Conservation (phyloP, 2,113 vertebrate genomes). For the Toxostoma redivivum region DNA sequence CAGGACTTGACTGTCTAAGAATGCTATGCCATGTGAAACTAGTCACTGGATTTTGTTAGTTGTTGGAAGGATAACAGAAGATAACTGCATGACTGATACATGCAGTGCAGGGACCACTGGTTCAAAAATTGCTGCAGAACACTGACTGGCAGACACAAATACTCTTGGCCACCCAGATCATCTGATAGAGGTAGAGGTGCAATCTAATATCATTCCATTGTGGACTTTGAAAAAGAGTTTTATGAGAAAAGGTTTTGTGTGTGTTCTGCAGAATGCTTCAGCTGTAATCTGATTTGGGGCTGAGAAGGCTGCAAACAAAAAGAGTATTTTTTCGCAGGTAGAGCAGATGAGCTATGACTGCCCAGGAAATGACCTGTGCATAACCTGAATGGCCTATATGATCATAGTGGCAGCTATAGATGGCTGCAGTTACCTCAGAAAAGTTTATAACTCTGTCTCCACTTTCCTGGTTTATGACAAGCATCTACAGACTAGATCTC, state of each 20-base stretch:
- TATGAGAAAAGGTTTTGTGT: background rate
- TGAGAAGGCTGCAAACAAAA: background rate
- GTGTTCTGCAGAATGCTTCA: background rate
- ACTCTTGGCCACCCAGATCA: background rate
- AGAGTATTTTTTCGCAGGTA: background rate
- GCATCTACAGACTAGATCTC: background rate
- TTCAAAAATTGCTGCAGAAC: background rate
- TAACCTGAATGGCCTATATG: background rate
- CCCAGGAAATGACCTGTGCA: background rate
- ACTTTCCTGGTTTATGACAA: background rate
- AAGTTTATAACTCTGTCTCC: background rate
- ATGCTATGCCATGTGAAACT: background rate
- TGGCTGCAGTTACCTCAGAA: background rate
- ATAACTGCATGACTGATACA: background rate
- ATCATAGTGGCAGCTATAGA: background rate
- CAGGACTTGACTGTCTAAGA: background rate
- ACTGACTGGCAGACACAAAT: background rate
- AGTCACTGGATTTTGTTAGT: background rate
- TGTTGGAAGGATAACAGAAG: background rate
- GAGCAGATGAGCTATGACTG: background rate
- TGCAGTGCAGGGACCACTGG: background rate
- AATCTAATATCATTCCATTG: background rate
- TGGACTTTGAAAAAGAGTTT: background rate
- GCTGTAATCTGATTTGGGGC: background rate
- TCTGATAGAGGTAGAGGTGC: background rate